A percentile compares a stretch with the other conserved stretches of the same genome.
Evolutionary conservation across 2,113 vertebrate species (phyloP).

Genomic region (Podiceps cristatus): DNA sequence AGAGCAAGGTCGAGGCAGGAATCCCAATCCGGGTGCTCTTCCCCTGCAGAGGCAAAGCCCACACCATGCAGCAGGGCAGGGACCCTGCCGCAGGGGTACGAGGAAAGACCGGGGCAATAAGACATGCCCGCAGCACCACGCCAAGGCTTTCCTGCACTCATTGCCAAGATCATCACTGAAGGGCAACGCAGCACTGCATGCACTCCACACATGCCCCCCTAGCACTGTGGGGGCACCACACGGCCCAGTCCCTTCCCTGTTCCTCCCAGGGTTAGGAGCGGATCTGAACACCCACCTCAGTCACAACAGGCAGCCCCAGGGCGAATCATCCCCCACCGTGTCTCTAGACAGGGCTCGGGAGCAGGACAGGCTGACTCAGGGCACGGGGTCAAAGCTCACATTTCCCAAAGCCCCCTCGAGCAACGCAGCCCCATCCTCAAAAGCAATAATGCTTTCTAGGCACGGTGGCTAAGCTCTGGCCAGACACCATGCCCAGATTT

Average conservation of each 20-base stretch:
- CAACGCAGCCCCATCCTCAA: not conserved
- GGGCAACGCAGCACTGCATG: not conserved
- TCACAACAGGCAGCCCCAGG: not conserved
- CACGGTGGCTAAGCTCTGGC: not conserved
- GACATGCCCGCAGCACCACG: not conserved
- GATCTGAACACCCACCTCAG: not conserved
- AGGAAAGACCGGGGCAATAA: not conserved
- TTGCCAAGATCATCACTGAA: not conserved
- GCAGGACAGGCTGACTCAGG: not conserved
- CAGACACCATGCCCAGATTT: not conserved
- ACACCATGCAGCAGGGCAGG: not conserved
- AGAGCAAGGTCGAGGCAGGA: fast-evolving
- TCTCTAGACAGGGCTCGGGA: not conserved
- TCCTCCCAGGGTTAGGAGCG: not conserved
- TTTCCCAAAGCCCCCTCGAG: not conserved
- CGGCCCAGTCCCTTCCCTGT: not conserved
- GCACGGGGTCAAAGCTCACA: not conserved
- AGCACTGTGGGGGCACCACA: not conserved
- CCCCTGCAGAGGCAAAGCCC: not conserved
- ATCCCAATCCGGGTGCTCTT: not conserved
- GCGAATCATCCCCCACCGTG: not conserved
- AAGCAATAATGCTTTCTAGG: not conserved
- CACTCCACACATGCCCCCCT: not conserved
- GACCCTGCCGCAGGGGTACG: fast-evolving
- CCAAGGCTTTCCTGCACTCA: not conserved